Percentiles rank a stretch among this genome's conserved stretches.
Conservation (phyloP, 2,888 invertebrate genomes). For the Epiblema foenella region DNA sequence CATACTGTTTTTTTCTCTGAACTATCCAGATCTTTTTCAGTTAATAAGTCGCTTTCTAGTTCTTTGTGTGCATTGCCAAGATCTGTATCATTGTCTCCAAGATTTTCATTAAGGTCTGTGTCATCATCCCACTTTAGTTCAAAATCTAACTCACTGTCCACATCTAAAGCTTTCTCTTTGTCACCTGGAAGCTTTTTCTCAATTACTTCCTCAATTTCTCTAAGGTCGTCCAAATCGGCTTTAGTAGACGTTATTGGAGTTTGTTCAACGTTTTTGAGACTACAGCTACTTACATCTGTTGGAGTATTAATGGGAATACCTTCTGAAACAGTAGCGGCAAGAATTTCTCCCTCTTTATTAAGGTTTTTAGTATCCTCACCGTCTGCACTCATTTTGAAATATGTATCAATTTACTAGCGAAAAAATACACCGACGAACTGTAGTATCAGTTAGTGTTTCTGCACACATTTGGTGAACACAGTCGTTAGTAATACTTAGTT, state of each 20-base stretch:
- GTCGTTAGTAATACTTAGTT: not conserved
- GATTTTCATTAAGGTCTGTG: constrained; percentile 23
- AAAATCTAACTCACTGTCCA: constrained; percentile 54
- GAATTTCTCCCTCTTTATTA: constrained; percentile 17
- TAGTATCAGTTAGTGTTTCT: not conserved
- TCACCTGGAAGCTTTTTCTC: constrained; percentile 24
- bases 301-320: constrained; percentile 10
- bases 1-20: not conserved
- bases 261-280: not conserved
- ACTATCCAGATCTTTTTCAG: not conserved
- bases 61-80: not conserved
- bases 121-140: constrained; percentile 67
- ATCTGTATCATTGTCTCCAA: constrained; percentile 4
- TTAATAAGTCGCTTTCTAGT: not conserved
- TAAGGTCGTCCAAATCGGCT: not conserved
- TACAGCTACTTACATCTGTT: not conserved
- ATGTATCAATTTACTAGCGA: not conserved
- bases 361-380: constrained; percentile 24
- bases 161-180: constrained; percentile 28
- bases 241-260: not conserved
- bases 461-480: constrained; percentile 14
- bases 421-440: not conserved
- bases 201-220: constrained; percentile 19
- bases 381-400: constrained; percentile 30
- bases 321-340: not conserved